Percentiles rank a stretch among this genome's conserved stretches.
phyloP scores from a whole-genome alignment of 2,888 invertebrate genomes.

The Acrobasis consociella region DNA sequence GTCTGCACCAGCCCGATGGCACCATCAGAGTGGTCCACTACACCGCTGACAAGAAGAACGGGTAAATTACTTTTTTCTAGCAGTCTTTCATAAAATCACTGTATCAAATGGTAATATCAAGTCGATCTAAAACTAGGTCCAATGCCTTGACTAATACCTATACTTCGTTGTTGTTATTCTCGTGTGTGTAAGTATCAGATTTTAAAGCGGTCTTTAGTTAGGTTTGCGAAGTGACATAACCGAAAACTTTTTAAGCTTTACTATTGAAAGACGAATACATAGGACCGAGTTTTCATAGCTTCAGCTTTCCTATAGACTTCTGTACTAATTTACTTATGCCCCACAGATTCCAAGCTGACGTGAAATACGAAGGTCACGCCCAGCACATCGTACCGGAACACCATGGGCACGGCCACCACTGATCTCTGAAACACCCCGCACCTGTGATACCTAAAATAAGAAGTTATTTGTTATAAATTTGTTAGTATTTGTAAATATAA shows the following conservation, averaged over 20 bases:
- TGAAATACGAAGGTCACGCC: constrained; percentile 47
- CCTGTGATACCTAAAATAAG: constrained; percentile 11
- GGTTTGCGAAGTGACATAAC: too few relatives aligned
- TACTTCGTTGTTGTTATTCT: too few relatives aligned
- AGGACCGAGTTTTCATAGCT: too few relatives aligned
- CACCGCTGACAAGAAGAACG: constrained; percentile 48
- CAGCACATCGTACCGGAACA: constrained; percentile 31
- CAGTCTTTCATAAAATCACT: too few relatives aligned
- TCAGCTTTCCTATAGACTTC: background rate
- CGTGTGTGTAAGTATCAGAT: too few relatives aligned
- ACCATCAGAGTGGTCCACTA: constrained; percentile 45
- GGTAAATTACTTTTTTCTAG: constrained; percentile 37
- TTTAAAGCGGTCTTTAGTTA: too few relatives aligned
- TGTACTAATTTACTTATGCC: constrained; percentile 1
- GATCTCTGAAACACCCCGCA: background rate
- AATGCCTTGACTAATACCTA: too few relatives aligned
- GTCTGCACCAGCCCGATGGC: constrained; percentile 46
- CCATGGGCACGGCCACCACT: constrained; percentile 29
- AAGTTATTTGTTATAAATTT: constrained; percentile 1
- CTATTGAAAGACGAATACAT: too few relatives aligned
- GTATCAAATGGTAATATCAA: too few relatives aligned
- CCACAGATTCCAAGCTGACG: constrained; percentile 63
- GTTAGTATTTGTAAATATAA: constrained; percentile 13
- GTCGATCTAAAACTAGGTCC: too few relatives aligned
- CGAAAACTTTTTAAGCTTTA: too few relatives aligned